Conservation (phyloP, 2,797 vertebrate genomes). For the Tarsius wallacei region DNA sequence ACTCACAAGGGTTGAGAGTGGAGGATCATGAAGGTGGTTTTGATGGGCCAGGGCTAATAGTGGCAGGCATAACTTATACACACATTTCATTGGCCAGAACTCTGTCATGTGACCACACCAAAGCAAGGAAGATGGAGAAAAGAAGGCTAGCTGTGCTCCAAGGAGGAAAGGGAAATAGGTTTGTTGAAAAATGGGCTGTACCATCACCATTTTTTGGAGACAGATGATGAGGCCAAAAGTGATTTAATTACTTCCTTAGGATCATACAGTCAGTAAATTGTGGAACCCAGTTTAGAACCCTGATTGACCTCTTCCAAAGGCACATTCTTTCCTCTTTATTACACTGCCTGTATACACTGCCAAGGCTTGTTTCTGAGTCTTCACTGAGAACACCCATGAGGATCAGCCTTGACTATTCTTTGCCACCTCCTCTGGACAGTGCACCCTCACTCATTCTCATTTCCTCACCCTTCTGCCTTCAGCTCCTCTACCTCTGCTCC, state of each 20-base stretch:
- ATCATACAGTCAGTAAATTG: not conserved
- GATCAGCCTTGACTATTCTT: not conserved
- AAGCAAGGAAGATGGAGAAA: not conserved
- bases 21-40: not conserved
- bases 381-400: not conserved
- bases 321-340: not conserved
- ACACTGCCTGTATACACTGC: not conserved
- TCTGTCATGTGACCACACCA: not conserved
- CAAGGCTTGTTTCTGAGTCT: not conserved
- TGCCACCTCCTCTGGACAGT: not conserved
- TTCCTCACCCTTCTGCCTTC: not conserved
- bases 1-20: too few species aligned
- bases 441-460: not conserved
- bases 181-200: not conserved
- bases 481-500: not conserved
- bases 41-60: not conserved
- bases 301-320: not conserved
- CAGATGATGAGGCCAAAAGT: not conserved
- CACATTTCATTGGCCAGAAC: not conserved
- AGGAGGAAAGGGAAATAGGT: not conserved
- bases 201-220: not conserved
- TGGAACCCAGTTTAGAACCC: not conserved
- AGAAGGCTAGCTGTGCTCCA: not conserved
- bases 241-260: not conserved
- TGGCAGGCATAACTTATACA: not conserved